phyloP scores from a whole-genome alignment of 2,888 invertebrate genomes.

The Cyclophora punctaria region DNA sequence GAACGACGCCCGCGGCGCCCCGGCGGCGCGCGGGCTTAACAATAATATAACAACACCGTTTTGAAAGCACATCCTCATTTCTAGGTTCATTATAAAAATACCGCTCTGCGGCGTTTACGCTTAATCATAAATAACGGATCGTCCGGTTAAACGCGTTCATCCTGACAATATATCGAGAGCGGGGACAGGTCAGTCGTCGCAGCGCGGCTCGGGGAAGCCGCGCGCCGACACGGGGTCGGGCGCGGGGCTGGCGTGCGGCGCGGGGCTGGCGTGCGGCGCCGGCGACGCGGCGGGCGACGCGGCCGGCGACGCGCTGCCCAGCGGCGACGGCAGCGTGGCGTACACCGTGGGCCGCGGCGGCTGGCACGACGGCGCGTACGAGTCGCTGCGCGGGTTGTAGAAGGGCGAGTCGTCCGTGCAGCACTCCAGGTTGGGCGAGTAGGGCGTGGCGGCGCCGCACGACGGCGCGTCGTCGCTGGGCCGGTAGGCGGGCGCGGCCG shows the following conservation, averaged over 20 bases:
- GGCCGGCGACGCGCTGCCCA: slow-evolving; percentile 55
- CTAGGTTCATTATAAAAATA: slow-evolving; percentile 19
- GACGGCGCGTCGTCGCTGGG: slow-evolving; percentile 71
- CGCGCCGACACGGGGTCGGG: slow-evolving; percentile 40
- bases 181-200: slow-evolving; percentile 39
- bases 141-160: slow-evolving; percentile 3
- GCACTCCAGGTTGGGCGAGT: slow-evolving; percentile 64
- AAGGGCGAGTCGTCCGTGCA: slow-evolving; percentile 67
- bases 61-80: slow-evolving; percentile 22
- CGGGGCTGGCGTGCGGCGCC: slow-evolving; percentile 43
- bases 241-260: slow-evolving; percentile 39
- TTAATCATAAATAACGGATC: slow-evolving; percentile 6
- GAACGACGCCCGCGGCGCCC: slow-evolving; percentile 3
- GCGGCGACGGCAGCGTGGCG: slow-evolving; percentile 66
- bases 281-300: slow-evolving; percentile 59
- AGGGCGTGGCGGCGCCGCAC: slow-evolving; percentile 69
- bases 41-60: slow-evolving; percentile 15
- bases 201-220: slow-evolving; percentile 40
- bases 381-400: slow-evolving; percentile 70
- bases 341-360: slow-evolving; percentile 69
- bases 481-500: slow-evolving; percentile 60
- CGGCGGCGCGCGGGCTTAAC: slow-evolving; percentile 5
- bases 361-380: slow-evolving; percentile 69
- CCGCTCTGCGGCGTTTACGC: slow-evolving; percentile 18
- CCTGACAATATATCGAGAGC: background rate